phyloP scores from a whole-genome alignment of 1,140 invertebrate species.

The Dermatophagoides farinae region DNA sequence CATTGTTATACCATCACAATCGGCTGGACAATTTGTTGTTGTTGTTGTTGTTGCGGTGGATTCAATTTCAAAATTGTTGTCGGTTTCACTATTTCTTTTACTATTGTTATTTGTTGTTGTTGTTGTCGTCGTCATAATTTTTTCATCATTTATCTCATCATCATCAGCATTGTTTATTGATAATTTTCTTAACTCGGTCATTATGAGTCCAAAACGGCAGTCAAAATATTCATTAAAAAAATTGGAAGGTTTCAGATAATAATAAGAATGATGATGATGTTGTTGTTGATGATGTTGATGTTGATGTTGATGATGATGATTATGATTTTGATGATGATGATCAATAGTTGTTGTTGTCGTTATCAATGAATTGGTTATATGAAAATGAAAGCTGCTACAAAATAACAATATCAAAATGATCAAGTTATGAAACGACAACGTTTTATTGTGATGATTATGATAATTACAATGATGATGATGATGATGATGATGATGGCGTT shows the following conservation, averaged over 20 bases:
- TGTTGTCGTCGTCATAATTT: not conserved
- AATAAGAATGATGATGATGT: not conserved
- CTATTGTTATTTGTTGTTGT: not conserved
- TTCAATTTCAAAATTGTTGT: not conserved
- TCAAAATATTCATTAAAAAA: conserved; percentile 1
- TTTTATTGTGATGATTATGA: too few relatives aligned
- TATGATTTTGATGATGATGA: not conserved
- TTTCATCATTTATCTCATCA: too few relatives aligned
- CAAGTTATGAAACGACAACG: too few relatives aligned
- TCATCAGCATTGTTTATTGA: not conserved
- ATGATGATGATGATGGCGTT: not conserved
- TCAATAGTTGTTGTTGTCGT: too few relatives aligned
- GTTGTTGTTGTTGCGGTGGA: not conserved
- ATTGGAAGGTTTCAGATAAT: not conserved
- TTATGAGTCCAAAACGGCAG: not conserved
- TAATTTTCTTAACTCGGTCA: not conserved
- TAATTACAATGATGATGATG: not conserved
- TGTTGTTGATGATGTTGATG: not conserved
- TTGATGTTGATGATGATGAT: too few relatives aligned
- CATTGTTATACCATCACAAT: not conserved
- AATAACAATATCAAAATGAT: too few relatives aligned
- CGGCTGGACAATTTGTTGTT: not conserved
- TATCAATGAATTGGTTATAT: too few relatives aligned
- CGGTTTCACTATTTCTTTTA: not conserved
- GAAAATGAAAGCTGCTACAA: too few relatives aligned